These are phyloP conservation scores for Fragum fragum DNA, from an alignment of 2,888 invertebrate species.

Conservation along the genomic window DNA sequence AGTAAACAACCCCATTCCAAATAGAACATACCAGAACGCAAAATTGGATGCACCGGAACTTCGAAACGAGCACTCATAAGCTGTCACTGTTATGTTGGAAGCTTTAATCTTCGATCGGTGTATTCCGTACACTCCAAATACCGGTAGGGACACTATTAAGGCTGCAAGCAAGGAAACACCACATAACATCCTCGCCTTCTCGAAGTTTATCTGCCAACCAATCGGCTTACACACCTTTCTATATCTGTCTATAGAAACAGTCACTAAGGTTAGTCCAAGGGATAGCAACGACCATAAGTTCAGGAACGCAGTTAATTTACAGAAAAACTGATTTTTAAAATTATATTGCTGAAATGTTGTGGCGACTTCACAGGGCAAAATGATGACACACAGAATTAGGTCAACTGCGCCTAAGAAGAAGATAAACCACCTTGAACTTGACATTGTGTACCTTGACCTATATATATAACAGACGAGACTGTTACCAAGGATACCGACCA, in stretches of 20 bases:
- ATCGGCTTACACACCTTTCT: constrained; percentile 75
- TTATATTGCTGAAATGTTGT: constrained; percentile 64
- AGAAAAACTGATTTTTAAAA: constrained; percentile 53
- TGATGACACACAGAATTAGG: constrained; percentile 63
- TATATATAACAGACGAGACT: constrained; percentile 70
- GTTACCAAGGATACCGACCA: constrained; percentile 70
- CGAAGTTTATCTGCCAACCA: constrained; percentile 72
- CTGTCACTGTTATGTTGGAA: constrained; percentile 36
- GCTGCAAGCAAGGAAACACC: constrained; percentile 45
- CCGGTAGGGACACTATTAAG: constrained; percentile 55
- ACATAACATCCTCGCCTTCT: constrained; percentile 62
- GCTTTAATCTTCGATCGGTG: constrained; percentile 27
- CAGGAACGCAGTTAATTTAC: constrained; percentile 58
- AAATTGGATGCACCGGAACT: constrained; percentile 13
- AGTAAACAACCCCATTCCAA: constrained; percentile 55
- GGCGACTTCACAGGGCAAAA: constrained; percentile 65
- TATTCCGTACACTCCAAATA: constrained; percentile 50
- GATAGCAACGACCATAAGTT: constrained; percentile 59
- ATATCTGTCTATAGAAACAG: constrained; percentile 74
- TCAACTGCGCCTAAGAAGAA: constrained; percentile 68
- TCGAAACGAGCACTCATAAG: constrained; percentile 57
- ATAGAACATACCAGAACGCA: constrained; percentile 50
- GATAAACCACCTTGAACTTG: constrained; percentile 70
- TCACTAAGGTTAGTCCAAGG: constrained; percentile 58
- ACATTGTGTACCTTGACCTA: constrained; percentile 57